phyloP scores from a whole-genome alignment of 2,113 vertebrate species.

The Echinops telfairi region DNA sequence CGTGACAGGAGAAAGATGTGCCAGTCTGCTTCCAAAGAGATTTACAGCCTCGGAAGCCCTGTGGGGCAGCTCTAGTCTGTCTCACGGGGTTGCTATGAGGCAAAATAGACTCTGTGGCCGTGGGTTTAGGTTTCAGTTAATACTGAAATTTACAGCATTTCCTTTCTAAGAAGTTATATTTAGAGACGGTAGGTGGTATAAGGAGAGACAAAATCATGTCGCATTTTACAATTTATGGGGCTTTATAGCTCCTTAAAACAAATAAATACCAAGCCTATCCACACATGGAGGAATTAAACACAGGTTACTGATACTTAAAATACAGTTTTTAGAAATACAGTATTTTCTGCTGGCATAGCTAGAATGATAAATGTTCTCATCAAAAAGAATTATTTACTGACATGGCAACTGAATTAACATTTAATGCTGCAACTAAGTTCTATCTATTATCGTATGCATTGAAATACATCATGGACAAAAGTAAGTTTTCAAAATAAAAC shows the following conservation, averaged over 20 bases:
- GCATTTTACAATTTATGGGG: constrained; percentile 6
- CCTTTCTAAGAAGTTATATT: constrained; percentile 61
- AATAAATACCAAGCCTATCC: background rate
- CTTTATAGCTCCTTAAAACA: constrained; percentile 1
- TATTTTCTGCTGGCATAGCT: background rate
- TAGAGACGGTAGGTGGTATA: constrained; percentile 46
- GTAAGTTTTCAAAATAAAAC: constrained; percentile 45
- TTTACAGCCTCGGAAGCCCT: background rate
- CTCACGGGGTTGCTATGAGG: background rate
- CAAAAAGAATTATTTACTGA: background rate
- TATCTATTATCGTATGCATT: background rate
- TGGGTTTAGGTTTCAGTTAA: background rate
- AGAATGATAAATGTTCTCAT: background rate
- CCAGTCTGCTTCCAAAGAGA: background rate
- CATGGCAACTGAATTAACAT: background rate
- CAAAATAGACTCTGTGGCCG: background rate
- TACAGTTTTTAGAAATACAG: background rate
- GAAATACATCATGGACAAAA: constrained; percentile 5
- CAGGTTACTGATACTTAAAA: background rate
- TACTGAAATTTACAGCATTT: constrained; percentile 43
- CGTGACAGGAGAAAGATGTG: background rate
- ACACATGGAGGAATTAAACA: constrained; percentile 14
- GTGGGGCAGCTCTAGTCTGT: background rate
- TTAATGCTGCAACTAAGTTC: constrained; percentile 49
- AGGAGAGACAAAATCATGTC: background rate